A percentile compares a stretch with the other conserved stretches of the same genome.
These are phyloP conservation scores for Folsomia candida DNA, from an alignment of 2,888 invertebrate genomes.

Conservation along the genomic window DNA sequence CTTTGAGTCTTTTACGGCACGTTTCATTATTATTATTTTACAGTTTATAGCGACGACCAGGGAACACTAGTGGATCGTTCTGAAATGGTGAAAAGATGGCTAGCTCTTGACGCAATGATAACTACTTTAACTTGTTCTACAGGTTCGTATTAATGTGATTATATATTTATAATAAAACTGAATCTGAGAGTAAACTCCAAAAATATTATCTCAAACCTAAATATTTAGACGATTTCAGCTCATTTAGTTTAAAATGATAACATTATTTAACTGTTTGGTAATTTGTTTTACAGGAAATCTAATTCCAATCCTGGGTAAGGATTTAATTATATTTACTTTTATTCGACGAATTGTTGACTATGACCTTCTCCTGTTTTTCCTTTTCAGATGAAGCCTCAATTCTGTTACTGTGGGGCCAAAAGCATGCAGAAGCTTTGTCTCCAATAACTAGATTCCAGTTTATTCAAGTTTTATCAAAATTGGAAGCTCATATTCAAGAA, in stretches of 20 bases:
- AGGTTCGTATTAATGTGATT: too few relatives aligned
- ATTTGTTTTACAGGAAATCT: constrained; percentile 50
- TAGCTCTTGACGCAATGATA: constrained; percentile 51
- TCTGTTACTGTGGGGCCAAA: constrained; percentile 49
- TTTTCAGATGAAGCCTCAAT: constrained; percentile 51
- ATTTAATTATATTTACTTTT: too few relatives aligned
- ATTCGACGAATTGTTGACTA: too few relatives aligned
- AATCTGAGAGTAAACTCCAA: too few relatives aligned
- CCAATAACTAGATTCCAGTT: constrained; percentile 49
- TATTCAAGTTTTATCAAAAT: constrained; percentile 49
- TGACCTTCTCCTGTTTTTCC: too few relatives aligned
- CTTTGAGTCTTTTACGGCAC: background rate
- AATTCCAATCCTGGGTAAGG: constrained; percentile 50
- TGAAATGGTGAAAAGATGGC: constrained; percentile 50
- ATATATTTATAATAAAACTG: too few relatives aligned
- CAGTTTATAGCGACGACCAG: constrained; percentile 36
- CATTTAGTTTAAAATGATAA: too few relatives aligned
- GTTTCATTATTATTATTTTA: constrained; percentile 3
- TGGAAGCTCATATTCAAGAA: constrained; percentile 49
- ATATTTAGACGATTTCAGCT: too few relatives aligned
- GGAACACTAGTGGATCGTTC: constrained; percentile 44
- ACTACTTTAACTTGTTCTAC: constrained; percentile 50
- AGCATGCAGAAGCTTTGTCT: constrained; percentile 48
- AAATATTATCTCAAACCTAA: too few relatives aligned
- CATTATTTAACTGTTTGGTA: too few relatives aligned